phyloP scores from a whole-genome alignment of 2,797 vertebrate genomes.

The Scomberomorus guttatus region DNA sequence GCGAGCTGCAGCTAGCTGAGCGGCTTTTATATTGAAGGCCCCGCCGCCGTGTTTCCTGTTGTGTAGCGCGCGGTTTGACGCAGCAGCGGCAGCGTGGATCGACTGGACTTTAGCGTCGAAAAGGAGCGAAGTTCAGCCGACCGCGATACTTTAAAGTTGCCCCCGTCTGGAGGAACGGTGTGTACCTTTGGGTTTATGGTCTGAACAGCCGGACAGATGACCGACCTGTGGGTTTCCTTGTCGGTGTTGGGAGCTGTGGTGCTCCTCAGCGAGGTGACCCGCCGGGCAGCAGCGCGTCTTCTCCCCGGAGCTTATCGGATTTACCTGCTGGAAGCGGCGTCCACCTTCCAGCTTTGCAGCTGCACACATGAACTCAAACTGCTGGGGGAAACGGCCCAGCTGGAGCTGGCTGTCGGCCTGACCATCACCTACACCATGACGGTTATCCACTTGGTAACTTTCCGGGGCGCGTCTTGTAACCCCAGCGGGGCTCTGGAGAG shows the following conservation, averaged over 20 bases:
- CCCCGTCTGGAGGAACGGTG: fast-evolving
- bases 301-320: constrained; percentile 28
- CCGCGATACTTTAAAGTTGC: neutral
- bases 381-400: constrained; percentile 66
- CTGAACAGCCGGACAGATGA: constrained; percentile 18
- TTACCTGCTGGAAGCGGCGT: constrained; percentile 83
- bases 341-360: constrained; percentile 90
- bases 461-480: constrained; percentile 84
- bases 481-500: constrained; percentile 82
- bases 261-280: constrained; percentile 69
- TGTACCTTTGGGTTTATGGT: neutral
- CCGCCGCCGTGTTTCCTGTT: fast-evolving
- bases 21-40: constrained; percentile 55
- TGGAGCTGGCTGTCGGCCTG: constrained; percentile 73
- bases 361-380: constrained; percentile 89
- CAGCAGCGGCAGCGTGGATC: neutral
- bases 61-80: neutral
- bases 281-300: constrained; percentile 39
- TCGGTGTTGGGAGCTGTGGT: constrained; percentile 75
- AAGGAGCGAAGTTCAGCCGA: neutral
- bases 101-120: constrained; percentile 18
- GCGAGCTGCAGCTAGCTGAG: neutral
- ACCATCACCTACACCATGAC: constrained; percentile 85
- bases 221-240: constrained; percentile 78
- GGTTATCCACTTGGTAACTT: constrained; percentile 85